phyloP scores from a whole-genome alignment of 1,140 invertebrate genomes.

The Drosophila oshimai region DNA sequence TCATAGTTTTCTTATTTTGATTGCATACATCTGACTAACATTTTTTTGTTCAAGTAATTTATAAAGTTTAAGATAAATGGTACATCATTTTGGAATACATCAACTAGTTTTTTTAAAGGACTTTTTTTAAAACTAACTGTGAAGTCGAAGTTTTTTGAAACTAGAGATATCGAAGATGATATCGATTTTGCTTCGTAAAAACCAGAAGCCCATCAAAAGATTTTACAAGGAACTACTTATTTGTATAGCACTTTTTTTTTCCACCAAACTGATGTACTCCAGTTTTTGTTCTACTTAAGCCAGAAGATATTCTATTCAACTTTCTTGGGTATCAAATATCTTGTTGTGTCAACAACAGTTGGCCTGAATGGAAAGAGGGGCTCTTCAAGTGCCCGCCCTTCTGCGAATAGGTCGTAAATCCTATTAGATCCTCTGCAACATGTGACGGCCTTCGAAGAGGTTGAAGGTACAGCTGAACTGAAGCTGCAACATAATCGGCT shows the following conservation, averaged over 20 bases:
- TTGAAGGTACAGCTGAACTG: not conserved
- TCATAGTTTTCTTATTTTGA: too few species aligned
- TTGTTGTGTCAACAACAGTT: conserved; percentile 67
- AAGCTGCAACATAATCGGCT: conserved; percentile 55
- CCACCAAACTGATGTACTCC: conserved; percentile 9
- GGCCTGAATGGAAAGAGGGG: conserved; percentile 15
- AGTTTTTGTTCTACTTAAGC: conserved; percentile 27
- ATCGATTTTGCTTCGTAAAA: not conserved
- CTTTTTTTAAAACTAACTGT: not conserved
- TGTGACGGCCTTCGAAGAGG: conserved; percentile 42
- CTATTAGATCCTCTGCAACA: conserved; percentile 66
- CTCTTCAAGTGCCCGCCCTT: conserved; percentile 37
- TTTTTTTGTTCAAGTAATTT: too few species aligned
- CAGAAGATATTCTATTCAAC: conserved; percentile 20
- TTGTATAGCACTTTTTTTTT: conserved; percentile 21
- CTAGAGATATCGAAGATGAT: not conserved
- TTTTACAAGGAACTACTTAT: conserved; percentile 27
- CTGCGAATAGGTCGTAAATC: conserved; percentile 63
- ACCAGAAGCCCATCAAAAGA: conserved; percentile 10
- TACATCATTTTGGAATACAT: too few species aligned
- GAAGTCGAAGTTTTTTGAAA: not conserved
- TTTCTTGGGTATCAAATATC: conserved; percentile 53
- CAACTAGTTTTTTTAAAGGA: too few species aligned
- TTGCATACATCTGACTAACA: too few species aligned
- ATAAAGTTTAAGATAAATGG: too few species aligned